Evolutionary conservation across 2,113 vertebrate species (phyloP), one percentile per base, ranked within the genome.

Genomic region (Ailurus styani): DNA sequence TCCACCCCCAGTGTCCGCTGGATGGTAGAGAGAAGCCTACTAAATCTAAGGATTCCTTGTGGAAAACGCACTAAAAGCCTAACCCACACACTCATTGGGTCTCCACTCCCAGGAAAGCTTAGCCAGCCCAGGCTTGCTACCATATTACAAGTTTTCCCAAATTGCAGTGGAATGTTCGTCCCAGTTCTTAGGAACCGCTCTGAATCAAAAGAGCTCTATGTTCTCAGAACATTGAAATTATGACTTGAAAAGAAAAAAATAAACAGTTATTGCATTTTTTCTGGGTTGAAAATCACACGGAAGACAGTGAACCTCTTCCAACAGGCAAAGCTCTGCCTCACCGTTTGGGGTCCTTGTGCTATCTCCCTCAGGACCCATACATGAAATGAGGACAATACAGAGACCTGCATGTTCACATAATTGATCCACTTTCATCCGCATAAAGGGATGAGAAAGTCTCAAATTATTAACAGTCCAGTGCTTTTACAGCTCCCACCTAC

Each of bases 391-490:
- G 87, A 97, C 96, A 97, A 96, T 95, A 95, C 27, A 25, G 96
- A 97, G 93, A 95, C 83, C 55, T 18, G 13, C 1, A 4, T 20
- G 20, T 86, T 95, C 98, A 87, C 84, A 96, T 96, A 96, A 98
- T 83, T 98, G 97, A 95, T 97, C 93, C 75, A 82, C 90, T 97
- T 98, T 82, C 90, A 92, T 88, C 57, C 70, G 0, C 96, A 88
- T 97, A 97, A 97, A 98, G 96, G 95, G 96, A 97, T 95, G 95
- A 92, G 72, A 93, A 94, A 96, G 91, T 96, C 95, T 97, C 96
- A 96, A 93, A 97, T 98, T 97, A 97, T 98, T 97, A 97, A 97
- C 97, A 98, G 97, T 88, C 27, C 95, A 96, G 62, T 97, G 98
- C 98, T 95, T 97, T 97, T 98, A 97, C 81, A 94, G 96, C 97